These are phyloP conservation scores for Aplochiton taeniatus DNA, from an alignment of 2,797 vertebrate species.

Conservation along the genomic window DNA sequence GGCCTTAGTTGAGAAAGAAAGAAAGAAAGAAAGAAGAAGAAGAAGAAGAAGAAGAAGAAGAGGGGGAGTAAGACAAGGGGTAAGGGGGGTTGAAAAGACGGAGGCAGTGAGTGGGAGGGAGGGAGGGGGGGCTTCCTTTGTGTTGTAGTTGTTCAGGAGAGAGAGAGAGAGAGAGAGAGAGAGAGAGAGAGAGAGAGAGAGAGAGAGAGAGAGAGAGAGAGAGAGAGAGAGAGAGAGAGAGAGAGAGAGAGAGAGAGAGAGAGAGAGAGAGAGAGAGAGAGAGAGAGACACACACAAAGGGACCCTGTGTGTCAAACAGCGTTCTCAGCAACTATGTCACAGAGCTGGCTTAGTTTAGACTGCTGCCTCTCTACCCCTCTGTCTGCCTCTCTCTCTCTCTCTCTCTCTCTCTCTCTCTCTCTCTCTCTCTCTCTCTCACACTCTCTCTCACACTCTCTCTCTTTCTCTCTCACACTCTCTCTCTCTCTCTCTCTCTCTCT, in stretches of 20 bases:
- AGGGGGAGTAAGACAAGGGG: conserved; percentile 26
- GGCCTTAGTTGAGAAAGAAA: conserved; percentile 5
- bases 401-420: conserved; percentile 8
- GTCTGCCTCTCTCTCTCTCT: conserved; percentile 25
- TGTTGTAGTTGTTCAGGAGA: conserved; percentile 40
- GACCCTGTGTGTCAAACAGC: conserved; percentile 62
- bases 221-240: conserved; percentile 16
- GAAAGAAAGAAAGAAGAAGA: conserved; percentile 16
- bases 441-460: background rate
- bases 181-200: conserved; percentile 38
- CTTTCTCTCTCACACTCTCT: conserved; percentile 16
- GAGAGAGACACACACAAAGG: conserved; percentile 29
- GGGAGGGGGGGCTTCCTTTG: conserved; percentile 40
- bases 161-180: conserved; percentile 50
- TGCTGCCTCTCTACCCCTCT: conserved; percentile 38
- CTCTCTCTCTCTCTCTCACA: background rate
- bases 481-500: conserved; percentile 1
- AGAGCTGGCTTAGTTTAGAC: conserved; percentile 60
- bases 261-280: conserved; percentile 19
- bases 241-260: background rate
- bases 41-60: conserved; percentile 32
- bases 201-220: conserved; percentile 22
- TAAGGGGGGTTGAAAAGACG: background rate
- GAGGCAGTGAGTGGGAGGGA: conserved; percentile 17
- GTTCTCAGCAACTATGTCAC: conserved; percentile 69